phyloP scores from a whole-genome alignment of 1,140 invertebrate genomes.

The Ceratina australensis region DNA sequence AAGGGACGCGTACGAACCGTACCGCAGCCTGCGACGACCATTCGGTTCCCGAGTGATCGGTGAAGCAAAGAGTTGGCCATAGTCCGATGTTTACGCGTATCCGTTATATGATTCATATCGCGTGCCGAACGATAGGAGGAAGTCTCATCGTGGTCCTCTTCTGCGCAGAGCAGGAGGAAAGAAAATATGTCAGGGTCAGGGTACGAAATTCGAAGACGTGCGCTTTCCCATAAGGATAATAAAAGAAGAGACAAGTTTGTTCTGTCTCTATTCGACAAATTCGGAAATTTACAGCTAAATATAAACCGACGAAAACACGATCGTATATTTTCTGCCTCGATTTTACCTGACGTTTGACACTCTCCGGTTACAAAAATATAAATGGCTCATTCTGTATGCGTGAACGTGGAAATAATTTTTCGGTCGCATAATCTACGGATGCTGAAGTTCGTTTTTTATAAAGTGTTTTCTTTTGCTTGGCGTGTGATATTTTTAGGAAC shows the following conservation, averaged over 20 bases:
- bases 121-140: constrained; percentile 33
- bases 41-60: constrained; percentile 1
- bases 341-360: constrained; percentile 6
- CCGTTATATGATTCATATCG: constrained; percentile 56
- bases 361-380: not conserved
- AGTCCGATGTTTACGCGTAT: constrained; percentile 47
- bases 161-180: not conserved
- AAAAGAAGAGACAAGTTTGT: not conserved
- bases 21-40: not conserved
- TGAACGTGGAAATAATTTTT: not conserved
- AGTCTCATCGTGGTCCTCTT: not conserved
- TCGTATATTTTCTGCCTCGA: constrained; percentile 10
- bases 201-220: constrained; percentile 45
- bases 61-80: constrained; percentile 6
- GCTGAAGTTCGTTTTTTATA: not conserved
- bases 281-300: constrained; percentile 21
- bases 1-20: constrained; percentile 9
- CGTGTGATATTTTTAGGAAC: not conserved
- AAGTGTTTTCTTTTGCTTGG: not conserved
- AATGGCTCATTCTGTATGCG: not conserved
- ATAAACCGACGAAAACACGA: constrained; percentile 10
- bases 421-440: not conserved
- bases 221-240: not conserved
- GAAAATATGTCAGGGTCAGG: constrained; percentile 59
- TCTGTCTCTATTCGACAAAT: constrained; percentile 21